A percentile compares a stretch with the other conserved stretches of the same genome.
Evolutionary conservation across 2,888 invertebrate species (phyloP).

Genomic region (Brachynemurus nebulosus): DNA sequence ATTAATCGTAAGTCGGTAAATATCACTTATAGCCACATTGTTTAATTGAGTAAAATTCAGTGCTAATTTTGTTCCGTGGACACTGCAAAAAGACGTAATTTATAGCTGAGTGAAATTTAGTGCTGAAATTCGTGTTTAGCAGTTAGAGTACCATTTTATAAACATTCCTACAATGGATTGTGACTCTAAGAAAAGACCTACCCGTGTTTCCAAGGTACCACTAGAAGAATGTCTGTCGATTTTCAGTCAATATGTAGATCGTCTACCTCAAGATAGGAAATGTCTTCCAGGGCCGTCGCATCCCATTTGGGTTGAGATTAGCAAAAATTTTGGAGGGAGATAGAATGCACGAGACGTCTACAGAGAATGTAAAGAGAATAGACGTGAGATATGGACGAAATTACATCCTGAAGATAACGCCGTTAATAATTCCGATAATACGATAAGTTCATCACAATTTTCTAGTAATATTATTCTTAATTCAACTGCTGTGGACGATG

Average conservation of each 20-base stretch:
- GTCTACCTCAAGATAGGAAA: background rate
- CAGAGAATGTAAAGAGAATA: background rate
- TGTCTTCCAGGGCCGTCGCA: background rate
- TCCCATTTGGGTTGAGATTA: background rate
- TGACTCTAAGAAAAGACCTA: background rate
- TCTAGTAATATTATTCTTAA: background rate
- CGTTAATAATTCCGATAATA: background rate
- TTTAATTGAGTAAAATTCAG: background rate
- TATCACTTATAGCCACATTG: no score
- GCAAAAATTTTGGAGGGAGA: background rate
- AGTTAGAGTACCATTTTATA: background rate
- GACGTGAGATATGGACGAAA: background rate
- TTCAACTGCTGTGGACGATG: no score
- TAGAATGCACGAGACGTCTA: background rate
- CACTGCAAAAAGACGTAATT: background rate
- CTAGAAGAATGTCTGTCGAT: background rate
- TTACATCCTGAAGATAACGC: background rate
- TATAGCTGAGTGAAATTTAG: background rate
- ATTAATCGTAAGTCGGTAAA: no score
- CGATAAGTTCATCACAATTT: background rate
- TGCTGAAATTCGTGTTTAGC: background rate
- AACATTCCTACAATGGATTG: background rate
- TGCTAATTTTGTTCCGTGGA: background rate
- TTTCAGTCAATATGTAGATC: background rate
- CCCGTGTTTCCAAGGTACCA: background rate